A percentile compares a stretch with the other conserved stretches of the same genome.
phyloP scores from a whole-genome alignment of 35 echinoderm and acorn worm genomes.

The Apostichopus parvimensis region DNA sequence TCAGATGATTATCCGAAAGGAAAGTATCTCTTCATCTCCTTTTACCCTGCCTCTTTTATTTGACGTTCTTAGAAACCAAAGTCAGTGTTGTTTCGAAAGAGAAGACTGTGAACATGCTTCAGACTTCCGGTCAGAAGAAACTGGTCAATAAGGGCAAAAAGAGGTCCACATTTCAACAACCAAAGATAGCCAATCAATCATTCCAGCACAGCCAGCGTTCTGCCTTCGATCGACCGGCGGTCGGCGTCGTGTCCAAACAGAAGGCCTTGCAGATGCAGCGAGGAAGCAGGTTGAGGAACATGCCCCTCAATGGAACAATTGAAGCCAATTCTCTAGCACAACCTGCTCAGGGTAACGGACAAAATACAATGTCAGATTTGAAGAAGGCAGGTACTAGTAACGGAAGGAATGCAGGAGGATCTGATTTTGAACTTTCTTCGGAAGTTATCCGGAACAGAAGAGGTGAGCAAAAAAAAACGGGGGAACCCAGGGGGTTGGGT shows the following conservation, averaged over 20 bases:
- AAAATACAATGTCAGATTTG: background rate
- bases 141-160: too few relatives aligned
- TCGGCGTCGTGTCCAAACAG: background rate
- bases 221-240: background rate
- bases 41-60: background rate
- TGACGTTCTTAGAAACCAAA: constrained; percentile 9
- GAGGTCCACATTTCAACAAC: background rate
- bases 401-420: background rate
- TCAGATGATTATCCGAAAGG: too few relatives aligned
- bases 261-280: background rate
- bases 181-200: background rate
- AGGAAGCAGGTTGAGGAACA: background rate
- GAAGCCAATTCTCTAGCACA: background rate
- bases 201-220: constrained; percentile 16
- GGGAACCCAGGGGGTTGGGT: too few relatives aligned
- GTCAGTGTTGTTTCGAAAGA: constrained; percentile 10
- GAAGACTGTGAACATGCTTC: constrained; percentile 23
- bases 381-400: background rate
- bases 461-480: background rate
- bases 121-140: background rate
- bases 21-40: too few relatives aligned
- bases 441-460: constrained; percentile 7
- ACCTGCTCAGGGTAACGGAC: background rate
- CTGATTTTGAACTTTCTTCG: background rate
- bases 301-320: background rate